Percentiles rank a stretch among this genome's conserved stretches.
phyloP scores from a whole-genome alignment of 2,888 invertebrate species.

The Silvanus unidentatus region DNA sequence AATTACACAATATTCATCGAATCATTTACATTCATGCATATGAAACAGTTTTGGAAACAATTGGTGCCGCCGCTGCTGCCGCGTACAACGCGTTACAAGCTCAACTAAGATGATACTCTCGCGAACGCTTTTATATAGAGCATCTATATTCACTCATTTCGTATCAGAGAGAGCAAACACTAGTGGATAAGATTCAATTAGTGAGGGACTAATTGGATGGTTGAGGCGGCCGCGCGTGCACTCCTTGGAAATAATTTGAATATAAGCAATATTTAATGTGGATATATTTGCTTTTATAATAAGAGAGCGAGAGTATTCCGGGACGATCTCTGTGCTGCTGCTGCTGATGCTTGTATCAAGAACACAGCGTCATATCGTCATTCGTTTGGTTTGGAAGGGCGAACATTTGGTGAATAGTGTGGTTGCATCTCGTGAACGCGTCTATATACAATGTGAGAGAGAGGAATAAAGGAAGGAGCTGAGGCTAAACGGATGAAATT shows the following conservation, averaged over 20 bases:
- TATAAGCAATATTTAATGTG: constrained; percentile 45
- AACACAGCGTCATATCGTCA: neutral
- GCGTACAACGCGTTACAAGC: neutral
- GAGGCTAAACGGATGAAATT: constrained; percentile 31
- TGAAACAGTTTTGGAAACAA: constrained; percentile 39
- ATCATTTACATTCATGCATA: constrained; percentile 40
- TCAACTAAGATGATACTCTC: neutral
- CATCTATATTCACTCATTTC: neutral
- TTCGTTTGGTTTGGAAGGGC: constrained; percentile 12
- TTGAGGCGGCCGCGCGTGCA: constrained; percentile 26
- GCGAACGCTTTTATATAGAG: too few species aligned
- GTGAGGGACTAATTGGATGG: constrained; percentile 39
- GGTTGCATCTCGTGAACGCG: neutral
- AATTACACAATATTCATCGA: constrained; percentile 30
- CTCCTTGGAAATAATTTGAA: constrained; percentile 38
- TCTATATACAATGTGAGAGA: neutral
- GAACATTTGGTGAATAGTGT: neutral
- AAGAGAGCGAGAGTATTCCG: constrained; percentile 30
- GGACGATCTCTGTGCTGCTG: neutral
- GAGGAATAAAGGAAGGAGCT: neutral
- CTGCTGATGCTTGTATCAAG: constrained; percentile 2
- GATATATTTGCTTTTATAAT: constrained; percentile 42
- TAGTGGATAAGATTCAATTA: constrained; percentile 41
- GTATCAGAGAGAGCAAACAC: constrained; percentile 27
- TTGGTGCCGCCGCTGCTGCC: constrained; percentile 14